Evolutionary conservation across 2,797 vertebrate genomes (phyloP).

Genomic region (Antennarius maculatus): DNA sequence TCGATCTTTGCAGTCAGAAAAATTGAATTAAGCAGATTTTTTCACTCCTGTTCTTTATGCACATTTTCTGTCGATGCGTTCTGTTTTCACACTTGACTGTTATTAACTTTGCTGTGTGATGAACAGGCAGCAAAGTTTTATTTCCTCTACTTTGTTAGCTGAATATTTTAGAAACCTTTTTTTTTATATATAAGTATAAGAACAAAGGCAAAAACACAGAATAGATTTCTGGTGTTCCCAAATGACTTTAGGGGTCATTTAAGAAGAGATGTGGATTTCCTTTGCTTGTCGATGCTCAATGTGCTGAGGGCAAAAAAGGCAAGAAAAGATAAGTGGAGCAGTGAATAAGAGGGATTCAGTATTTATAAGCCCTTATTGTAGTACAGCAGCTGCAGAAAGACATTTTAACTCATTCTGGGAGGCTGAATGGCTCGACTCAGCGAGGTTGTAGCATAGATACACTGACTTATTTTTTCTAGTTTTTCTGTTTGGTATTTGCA

Average conservation of each 20-base stretch:
- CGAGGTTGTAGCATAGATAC: neutral
- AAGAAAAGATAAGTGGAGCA: slow-evolving; percentile 30
- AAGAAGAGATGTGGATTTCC: neutral
- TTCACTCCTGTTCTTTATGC: slow-evolving; percentile 19
- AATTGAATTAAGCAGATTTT: slow-evolving; percentile 34
- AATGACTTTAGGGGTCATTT: slow-evolving; percentile 6
- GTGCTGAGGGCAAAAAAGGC: slow-evolving; percentile 31
- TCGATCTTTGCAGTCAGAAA: slow-evolving; percentile 24
- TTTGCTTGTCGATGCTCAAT: slow-evolving; percentile 17
- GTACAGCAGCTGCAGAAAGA: slow-evolving; percentile 30
- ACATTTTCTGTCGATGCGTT: slow-evolving; percentile 18
- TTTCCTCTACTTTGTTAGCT: neutral
- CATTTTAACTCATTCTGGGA: slow-evolving; percentile 13
- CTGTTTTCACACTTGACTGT: slow-evolving; percentile 37
- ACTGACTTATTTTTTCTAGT: too few species aligned
- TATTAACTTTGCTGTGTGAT: slow-evolving; percentile 32
- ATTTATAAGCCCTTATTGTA: slow-evolving; percentile 46
- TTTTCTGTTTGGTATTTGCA: too few species aligned
- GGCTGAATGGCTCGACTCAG: slow-evolving; percentile 13
- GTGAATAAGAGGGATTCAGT: slow-evolving; percentile 34
- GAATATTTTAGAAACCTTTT: neutral
- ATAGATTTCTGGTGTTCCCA: neutral
- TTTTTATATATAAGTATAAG: too few species aligned
- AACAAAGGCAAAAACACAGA: neutral
- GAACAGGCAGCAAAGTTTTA: neutral